Conservation (phyloP, 2,113 vertebrate species). For the Albula goreensis region DNA sequence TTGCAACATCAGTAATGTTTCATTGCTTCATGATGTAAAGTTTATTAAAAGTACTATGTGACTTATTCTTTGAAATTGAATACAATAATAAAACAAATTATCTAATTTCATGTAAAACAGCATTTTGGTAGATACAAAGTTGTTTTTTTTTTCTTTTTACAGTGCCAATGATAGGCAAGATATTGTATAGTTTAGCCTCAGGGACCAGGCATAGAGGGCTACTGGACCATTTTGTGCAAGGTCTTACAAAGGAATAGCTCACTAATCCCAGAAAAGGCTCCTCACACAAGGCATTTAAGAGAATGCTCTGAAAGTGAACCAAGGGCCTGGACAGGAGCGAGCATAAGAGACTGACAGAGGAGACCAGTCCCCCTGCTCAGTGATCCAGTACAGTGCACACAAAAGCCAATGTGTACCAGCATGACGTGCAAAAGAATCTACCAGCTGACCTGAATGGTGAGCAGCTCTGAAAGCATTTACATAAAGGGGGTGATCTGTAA, state of each 20-base stretch:
- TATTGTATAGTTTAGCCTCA: no score
- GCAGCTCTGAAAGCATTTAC: conserved; percentile 28
- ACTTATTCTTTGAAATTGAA: no score
- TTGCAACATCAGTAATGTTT: no score
- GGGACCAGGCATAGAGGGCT: not conserved
- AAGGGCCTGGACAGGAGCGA: conserved; percentile 52
- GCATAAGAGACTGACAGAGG: conserved; percentile 36
- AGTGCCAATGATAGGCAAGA: no score
- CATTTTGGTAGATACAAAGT: no score
- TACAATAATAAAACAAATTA: no score
- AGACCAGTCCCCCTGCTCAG: conserved; percentile 55
- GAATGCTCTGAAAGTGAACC: conserved; percentile 50
- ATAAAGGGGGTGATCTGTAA: conserved; percentile 24
- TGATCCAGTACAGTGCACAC: conserved; percentile 66
- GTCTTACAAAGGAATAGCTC: conserved; percentile 42
- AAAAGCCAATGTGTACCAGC: conserved; percentile 61
- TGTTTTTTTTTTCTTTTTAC: no score
- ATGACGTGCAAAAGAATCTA: conserved; percentile 46
- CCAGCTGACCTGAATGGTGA: conserved; percentile 26
- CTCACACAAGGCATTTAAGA: conserved; percentile 61
- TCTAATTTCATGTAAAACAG: no score
- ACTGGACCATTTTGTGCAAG: conserved; percentile 13
- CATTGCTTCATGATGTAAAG: no score
- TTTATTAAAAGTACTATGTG: no score
- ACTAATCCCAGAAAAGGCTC: conserved; percentile 51